Base-by-base conservation (phyloP, 64 coral and sea anemone species). In the Orbicella faveolata region DNA sequence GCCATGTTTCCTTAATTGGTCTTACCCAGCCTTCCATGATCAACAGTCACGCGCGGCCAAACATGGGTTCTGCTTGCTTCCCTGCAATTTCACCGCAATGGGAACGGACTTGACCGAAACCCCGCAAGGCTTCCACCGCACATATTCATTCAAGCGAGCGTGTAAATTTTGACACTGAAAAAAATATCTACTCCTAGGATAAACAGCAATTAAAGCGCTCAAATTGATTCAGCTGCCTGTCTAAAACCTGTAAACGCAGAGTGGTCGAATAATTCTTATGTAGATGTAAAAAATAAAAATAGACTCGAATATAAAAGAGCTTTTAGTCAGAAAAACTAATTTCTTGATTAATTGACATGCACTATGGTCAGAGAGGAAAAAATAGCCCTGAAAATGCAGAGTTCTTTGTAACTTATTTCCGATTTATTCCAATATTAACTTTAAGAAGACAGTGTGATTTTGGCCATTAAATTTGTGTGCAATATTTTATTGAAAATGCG, bases 141-240 rank as follows among this genome's bases (percentile, higher is more conserved):
- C 44, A 6, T 48, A 48, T 48, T 48, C 44, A 48, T 48, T 48
- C 7, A 48, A 6, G 44, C 44, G 7, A 48, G 44, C 44, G 9
- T 23, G n/a, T 1, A 70, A 7, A 0, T 25, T 70, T 70, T 70
- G 67, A 52, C 18, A 51, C 16, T 16, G 14, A 11, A 70, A 20
- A 70, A 10, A 70, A 11, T 72, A 68, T n/a, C 19, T 4, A 51
- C 57, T 82, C 23, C 13, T 20, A 13, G 26, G 57, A 36, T 36
- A 35, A 44, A 51, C 21, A 52, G 18, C 41, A 78, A 52, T 59
- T 21, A 73, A 41, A 52, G 39, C 10, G 7, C 21, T 2, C 52
- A 72, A 72, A 69, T 85, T 73, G 65, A 54, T 85, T 85, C 82
- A 85, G 82, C 82, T 72, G 67, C 67, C n/a, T 25, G n/a, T 9